These are phyloP conservation scores for Anoplolepis gracilipes DNA, from an alignment of 1,140 invertebrate genomes.

Conservation along the genomic window DNA sequence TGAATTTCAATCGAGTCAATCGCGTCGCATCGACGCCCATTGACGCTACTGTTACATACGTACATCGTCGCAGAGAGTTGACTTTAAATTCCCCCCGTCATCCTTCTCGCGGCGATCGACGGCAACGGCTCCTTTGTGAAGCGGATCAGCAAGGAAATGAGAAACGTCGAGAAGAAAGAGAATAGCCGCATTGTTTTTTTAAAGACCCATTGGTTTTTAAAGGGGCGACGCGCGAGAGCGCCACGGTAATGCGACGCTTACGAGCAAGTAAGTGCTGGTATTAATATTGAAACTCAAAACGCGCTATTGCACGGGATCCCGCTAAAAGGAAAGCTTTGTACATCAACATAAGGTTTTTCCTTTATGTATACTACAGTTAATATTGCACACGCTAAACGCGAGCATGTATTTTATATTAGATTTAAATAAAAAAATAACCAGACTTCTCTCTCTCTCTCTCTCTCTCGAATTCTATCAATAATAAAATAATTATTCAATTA, in stretches of 20 bases:
- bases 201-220: slow-evolving; percentile 41
- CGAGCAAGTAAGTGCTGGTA: slow-evolving; percentile 55
- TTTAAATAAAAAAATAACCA: not conserved
- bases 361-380: slow-evolving; percentile 52
- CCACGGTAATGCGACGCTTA: slow-evolving; percentile 51
- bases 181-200: slow-evolving; percentile 28
- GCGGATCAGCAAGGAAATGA: slow-evolving; percentile 60
- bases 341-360: slow-evolving; percentile 37
- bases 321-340: slow-evolving; percentile 55
- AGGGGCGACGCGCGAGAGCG: slow-evolving; percentile 13
- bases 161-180: slow-evolving; percentile 58
- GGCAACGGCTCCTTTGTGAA: slow-evolving; percentile 60
- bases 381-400: slow-evolving; percentile 44
- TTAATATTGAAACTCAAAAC: slow-evolving; percentile 61
- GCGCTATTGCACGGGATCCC: not conserved
- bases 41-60: slow-evolving; percentile 56
- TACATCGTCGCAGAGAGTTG: slow-evolving; percentile 44
- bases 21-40: slow-evolving; percentile 59
- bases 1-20: slow-evolving; percentile 74
- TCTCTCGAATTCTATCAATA: not conserved
- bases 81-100: slow-evolving; percentile 64
- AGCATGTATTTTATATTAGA: slow-evolving; percentile 11
- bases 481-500: slow-evolving; percentile 11
- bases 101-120: slow-evolving; percentile 40
- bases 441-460: too few species aligned